These are phyloP conservation scores for Trichopria drosophilae DNA, from an alignment of 2,888 invertebrate species.

Conservation along the genomic window DNA sequence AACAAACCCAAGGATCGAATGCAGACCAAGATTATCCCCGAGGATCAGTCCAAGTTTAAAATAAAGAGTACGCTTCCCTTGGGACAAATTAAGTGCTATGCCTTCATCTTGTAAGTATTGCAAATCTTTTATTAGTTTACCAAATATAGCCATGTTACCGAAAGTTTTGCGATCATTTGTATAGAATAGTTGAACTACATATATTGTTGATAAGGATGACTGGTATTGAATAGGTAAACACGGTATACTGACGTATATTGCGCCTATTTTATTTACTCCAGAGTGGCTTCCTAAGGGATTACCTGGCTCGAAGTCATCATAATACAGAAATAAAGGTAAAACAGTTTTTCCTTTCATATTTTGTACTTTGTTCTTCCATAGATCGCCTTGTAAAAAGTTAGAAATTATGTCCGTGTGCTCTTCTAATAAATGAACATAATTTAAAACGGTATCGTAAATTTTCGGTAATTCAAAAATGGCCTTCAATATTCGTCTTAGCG, in stretches of 20 bases:
- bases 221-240: constrained; percentile 24
- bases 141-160: constrained; percentile 17
- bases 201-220: constrained; percentile 17
- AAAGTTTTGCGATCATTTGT: constrained; percentile 22
- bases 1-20: constrained; percentile 10
- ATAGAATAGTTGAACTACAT: constrained; percentile 22
- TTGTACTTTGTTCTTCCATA: constrained; percentile 6
- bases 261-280: constrained; percentile 24
- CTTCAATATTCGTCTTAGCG: constrained; percentile 18
- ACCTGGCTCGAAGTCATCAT: constrained; percentile 23
- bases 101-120: constrained; percentile 25
- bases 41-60: constrained; percentile 10
- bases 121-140: constrained; percentile 29
- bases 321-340: constrained; percentile 20
- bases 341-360: not conserved
- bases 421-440: constrained; percentile 5
- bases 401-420: not conserved
- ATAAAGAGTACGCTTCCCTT: constrained; percentile 3
- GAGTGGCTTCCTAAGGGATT: constrained; percentile 29
- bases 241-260: constrained; percentile 22
- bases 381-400: constrained; percentile 4
- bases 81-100: constrained; percentile 16
- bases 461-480: constrained; percentile 17
- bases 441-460: constrained; percentile 5
- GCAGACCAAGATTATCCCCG: constrained; percentile 15